These are phyloP conservation scores for Schlechtendalia chinensis DNA, from an alignment of 1,140 invertebrate species.

Conservation along the genomic window DNA sequence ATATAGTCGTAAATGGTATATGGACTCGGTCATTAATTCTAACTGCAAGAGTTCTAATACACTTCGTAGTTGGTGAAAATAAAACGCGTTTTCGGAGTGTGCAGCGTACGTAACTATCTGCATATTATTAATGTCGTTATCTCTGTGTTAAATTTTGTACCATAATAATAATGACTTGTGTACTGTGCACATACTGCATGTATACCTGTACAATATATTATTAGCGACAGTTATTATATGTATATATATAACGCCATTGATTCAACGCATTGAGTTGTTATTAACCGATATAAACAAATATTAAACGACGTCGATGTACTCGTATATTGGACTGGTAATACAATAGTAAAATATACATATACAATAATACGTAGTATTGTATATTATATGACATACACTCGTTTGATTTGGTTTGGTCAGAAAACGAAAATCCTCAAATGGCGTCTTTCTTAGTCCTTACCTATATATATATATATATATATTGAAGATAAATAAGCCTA, in stretches of 20 bases:
- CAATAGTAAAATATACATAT: background rate
- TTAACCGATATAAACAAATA: conserved; percentile 2
- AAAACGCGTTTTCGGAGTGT: background rate
- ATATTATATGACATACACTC: background rate
- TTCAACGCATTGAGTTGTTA: background rate
- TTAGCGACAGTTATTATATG: too few species aligned
- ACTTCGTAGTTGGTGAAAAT: too few species aligned
- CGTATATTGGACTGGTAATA: background rate
- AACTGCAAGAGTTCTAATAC: too few species aligned
- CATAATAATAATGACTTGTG: too few species aligned
- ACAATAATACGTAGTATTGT: too few species aligned
- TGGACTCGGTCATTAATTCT: too few species aligned
- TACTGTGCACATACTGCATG: too few species aligned
- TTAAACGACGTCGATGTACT: background rate
- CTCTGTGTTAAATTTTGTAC: too few species aligned
- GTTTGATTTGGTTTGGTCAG: too few species aligned
- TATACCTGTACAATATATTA: background rate
- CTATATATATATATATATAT: background rate
- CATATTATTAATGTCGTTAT: background rate
- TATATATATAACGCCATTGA: background rate
- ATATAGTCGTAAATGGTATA: too few species aligned
- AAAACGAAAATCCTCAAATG: background rate
- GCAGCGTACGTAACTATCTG: background rate
- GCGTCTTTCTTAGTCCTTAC: too few species aligned
- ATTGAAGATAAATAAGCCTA: background rate